Percentiles rank a stretch among this genome's conserved stretches.
These are phyloP conservation scores for Conomelus anceps DNA, from an alignment of 2,888 invertebrate species.

Conservation along the genomic window DNA sequence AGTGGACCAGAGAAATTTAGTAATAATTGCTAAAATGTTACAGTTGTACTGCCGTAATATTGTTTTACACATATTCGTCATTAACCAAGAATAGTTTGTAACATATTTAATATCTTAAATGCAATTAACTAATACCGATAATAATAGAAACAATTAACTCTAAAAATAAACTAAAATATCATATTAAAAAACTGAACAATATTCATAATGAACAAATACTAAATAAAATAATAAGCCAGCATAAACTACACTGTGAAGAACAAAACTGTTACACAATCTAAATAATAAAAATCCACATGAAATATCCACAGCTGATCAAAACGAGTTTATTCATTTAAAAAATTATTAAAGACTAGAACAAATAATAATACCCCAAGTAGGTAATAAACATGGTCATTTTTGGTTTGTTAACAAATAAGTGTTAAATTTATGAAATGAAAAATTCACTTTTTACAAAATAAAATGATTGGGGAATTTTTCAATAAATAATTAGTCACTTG, in stretches of 20 bases:
- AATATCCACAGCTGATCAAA: neutral
- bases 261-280: neutral
- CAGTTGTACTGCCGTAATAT: neutral
- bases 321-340: neutral
- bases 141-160: neutral
- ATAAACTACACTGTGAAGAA: neutral
- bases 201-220: neutral
- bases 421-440: neutral
- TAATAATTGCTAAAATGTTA: neutral
- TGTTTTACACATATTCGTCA: neutral
- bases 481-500: neutral
- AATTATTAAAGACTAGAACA: neutral
- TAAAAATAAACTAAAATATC: neutral
- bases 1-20: neutral
- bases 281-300: constrained; percentile 1
- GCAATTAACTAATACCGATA: neutral
- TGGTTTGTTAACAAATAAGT: neutral
- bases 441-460: neutral
- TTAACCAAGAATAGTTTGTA: neutral
- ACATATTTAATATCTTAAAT: neutral
- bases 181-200: neutral
- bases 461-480: neutral
- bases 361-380: neutral
- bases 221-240: neutral
- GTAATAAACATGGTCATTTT: neutral